Percentiles rank a stretch among this genome's conserved stretches.
Conservation (phyloP, 2,113 vertebrate species). For the Muscicapa adusta region DNA sequence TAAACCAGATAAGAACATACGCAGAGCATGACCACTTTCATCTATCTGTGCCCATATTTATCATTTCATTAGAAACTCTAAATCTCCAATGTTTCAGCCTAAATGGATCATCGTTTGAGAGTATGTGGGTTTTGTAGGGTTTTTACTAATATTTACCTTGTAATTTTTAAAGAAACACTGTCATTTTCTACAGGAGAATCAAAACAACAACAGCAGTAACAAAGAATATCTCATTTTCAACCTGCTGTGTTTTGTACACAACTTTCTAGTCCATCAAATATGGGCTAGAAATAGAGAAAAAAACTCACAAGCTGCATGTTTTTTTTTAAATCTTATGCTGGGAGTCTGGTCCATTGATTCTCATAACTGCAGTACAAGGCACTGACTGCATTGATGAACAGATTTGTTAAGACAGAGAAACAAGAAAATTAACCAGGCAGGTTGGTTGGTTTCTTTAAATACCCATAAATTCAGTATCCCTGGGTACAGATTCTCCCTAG, state of each 20-base stretch:
- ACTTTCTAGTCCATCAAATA: not conserved
- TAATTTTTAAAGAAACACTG: not conserved
- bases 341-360: not conserved
- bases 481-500: not conserved
- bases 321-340: not conserved
- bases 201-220: not conserved
- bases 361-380: not conserved
- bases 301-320: accelerated
- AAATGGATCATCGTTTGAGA: not conserved
- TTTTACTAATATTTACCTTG: not conserved
- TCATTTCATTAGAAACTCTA: not conserved
- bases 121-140: not conserved
- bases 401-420: not conserved
- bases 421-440: not conserved
- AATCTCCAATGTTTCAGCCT: not conserved
- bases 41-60: not conserved
- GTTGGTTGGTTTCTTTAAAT: not conserved
- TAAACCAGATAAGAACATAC: not conserved
- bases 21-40: not conserved
- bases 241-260: not conserved
- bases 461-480: not conserved
- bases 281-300: not conserved
- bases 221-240: not conserved
- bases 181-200: not conserved
- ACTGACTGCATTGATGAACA: not conserved